Conservation (phyloP, 2,797 vertebrate species). For the Periophthalmus magnuspinnatus region DNA sequence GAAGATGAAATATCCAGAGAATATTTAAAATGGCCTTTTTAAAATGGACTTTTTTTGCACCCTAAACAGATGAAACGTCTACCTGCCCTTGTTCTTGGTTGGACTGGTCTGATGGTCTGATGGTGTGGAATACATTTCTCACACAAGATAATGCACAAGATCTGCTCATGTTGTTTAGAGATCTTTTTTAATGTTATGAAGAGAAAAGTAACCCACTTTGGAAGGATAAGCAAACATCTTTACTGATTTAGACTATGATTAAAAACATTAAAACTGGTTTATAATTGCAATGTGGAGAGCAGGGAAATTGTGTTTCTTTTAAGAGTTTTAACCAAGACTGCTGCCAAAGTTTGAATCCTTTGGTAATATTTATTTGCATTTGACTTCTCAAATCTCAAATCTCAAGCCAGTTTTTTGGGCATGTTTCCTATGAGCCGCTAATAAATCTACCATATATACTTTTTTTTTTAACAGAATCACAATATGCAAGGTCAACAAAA, state of each 20-base stretch:
- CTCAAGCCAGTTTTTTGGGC: not conserved
- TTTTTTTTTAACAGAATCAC: not conserved
- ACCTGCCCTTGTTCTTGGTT: no score
- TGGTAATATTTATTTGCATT: not conserved
- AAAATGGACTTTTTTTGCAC: no score
- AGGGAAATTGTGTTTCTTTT: not conserved
- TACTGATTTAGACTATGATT: not conserved
- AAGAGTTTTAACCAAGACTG: conserved; percentile 3
- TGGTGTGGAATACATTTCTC: no score
- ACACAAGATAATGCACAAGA: not conserved
- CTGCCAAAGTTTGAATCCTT: not conserved
- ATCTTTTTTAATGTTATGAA: not conserved
- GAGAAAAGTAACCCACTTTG: not conserved
- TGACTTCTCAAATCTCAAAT: not conserved
- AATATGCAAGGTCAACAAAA: not conserved
- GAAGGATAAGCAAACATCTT: not conserved
- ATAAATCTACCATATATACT: no score
- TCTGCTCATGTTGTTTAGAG: not conserved
- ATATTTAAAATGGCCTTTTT: no score
- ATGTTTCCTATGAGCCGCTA: no score
- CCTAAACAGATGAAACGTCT: no score
- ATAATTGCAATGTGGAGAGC: not conserved
- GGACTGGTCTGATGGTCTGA: no score
- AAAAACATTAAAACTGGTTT: not conserved
- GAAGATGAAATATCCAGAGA: no score